Evolutionary conservation across 2,888 invertebrate species (phyloP).

Genomic region (Ophioninae sp.): DNA sequence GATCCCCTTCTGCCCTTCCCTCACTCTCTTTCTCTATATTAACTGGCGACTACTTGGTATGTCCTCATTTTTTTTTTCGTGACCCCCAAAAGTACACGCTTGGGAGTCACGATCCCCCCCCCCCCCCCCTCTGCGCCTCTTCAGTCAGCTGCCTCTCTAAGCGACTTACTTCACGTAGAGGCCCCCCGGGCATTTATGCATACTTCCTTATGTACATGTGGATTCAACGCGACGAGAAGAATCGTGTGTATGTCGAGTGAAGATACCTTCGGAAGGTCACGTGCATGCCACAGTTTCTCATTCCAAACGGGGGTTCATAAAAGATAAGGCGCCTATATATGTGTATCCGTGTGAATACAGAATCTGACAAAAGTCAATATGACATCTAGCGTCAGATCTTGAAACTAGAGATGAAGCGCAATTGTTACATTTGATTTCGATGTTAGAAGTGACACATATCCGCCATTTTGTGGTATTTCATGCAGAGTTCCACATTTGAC

Average conservation of each 20-base stretch:
- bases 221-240: constrained; percentile 30
- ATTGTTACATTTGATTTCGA: no score
- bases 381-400: no score
- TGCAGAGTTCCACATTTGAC: no score
- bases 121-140: constrained; percentile 49
- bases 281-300: constrained; percentile 38
- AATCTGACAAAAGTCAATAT: no score
- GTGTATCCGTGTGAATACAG: no score
- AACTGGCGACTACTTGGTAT: constrained; percentile 64
- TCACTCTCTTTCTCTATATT: not conserved
- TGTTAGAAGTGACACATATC: no score
- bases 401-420: no score
- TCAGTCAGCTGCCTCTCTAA: not conserved
- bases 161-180: constrained; percentile 73
- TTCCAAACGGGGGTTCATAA: not conserved
- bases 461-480: no score
- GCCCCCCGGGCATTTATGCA: constrained; percentile 42
- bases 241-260: constrained; percentile 30
- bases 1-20: constrained; percentile 5
- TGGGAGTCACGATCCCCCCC: constrained; percentile 25
- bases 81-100: constrained; percentile 62
- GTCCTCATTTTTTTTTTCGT: constrained; percentile 75
- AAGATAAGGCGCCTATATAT: not conserved
- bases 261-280: constrained; percentile 61
- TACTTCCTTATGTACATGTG: not conserved